Evolutionary conservation across 2,888 invertebrate species (phyloP).

Genomic region (Formica aserva): DNA sequence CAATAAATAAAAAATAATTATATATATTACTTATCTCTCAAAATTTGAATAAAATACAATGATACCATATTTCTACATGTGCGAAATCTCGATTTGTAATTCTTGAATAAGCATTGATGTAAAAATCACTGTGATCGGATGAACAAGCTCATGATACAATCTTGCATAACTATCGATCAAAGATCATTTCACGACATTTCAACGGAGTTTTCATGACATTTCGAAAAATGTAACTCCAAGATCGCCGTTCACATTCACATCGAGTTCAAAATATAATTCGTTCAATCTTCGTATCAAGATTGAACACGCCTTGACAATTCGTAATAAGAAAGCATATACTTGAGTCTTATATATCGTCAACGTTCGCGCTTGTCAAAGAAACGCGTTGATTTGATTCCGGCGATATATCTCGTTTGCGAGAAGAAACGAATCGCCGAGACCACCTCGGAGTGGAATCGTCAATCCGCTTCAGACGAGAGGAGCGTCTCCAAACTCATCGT

Average conservation of each 20-base stretch:
- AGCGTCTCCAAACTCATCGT: slow-evolving; percentile 29
- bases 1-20: slow-evolving; percentile 3
- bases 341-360: not conserved
- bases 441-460: slow-evolving; percentile 29
- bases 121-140: not conserved
- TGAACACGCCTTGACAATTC: not conserved
- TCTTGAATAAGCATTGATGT: not conserved
- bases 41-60: not conserved
- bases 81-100: slow-evolving; percentile 13
- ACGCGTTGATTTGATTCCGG: not conserved
- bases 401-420: not conserved
- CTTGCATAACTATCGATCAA: not conserved
- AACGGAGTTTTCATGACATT: not conserved
- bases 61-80: not conserved
- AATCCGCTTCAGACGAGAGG: not conserved
- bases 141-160: not conserved
- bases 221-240: not conserved
- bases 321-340: not conserved
- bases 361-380: slow-evolving; percentile 13
- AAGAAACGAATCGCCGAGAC: slow-evolving; percentile 27
- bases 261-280: not conserved
- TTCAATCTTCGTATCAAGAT: not conserved
- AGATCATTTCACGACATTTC: slow-evolving; percentile 4
- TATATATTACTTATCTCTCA: not conserved
- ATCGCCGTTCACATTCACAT: not conserved